These are phyloP conservation scores for Neodon shergylaensis DNA, from an alignment of 2,113 vertebrate species.

Conservation along the genomic window DNA sequence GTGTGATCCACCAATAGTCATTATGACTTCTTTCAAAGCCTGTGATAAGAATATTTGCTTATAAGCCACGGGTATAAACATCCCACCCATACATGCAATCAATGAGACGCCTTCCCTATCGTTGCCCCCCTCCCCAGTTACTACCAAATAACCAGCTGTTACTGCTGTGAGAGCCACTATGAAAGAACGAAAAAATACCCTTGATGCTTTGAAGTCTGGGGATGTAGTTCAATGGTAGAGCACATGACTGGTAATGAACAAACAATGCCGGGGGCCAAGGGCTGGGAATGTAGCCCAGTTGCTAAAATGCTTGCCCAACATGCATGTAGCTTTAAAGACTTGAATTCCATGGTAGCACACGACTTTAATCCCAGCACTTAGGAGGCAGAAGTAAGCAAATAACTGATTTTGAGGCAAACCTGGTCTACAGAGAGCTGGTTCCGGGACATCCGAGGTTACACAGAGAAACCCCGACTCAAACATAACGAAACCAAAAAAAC, in stretches of 20 bases:
- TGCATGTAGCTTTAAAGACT: neutral
- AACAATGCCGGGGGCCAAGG: neutral
- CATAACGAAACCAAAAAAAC: neutral
- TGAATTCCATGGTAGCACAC: neutral
- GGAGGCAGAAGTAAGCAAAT: neutral
- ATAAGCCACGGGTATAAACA: constrained; percentile 21
- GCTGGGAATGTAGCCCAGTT: neutral
- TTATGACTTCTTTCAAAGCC: constrained; percentile 41
- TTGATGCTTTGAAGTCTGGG: neutral
- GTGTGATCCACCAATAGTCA: neutral
- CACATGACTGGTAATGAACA: neutral
- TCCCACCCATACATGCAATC: neutral
- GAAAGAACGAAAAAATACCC: neutral
- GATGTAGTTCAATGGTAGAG: neutral
- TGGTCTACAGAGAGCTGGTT: neutral
- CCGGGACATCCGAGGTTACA: neutral
- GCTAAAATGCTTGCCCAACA: neutral
- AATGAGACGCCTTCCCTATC: neutral
- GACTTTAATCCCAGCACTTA: neutral
- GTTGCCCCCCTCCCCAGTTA: neutral
- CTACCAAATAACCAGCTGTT: neutral
- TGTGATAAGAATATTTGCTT: constrained; percentile 44
- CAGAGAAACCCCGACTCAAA: neutral
- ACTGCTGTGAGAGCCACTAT: neutral
- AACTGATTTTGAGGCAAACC: neutral